phyloP scores from a whole-genome alignment of 2,888 invertebrate species.

The Drepana falcataria region DNA sequence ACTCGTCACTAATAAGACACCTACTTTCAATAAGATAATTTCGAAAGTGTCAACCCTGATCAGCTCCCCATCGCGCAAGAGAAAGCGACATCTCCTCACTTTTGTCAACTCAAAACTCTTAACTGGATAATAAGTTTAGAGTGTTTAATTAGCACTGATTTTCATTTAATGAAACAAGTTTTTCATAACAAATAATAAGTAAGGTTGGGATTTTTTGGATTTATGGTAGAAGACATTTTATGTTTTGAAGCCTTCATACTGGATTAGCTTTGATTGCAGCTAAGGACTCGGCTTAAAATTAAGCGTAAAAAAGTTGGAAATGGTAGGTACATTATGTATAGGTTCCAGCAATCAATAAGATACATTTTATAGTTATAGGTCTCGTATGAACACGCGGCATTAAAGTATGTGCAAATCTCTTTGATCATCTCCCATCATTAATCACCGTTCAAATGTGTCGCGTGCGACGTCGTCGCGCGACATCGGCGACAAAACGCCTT shows the following conservation, averaged over 20 bases:
- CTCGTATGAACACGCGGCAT: no score
- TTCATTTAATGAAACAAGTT: neutral
- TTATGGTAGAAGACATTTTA: neutral
- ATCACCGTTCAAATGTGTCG: constrained; percentile 16
- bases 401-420: neutral
- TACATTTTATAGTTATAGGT: no score
- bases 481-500: constrained; percentile 33
- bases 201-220: neutral
- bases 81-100: neutral
- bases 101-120: constrained; percentile 9
- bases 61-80: neutral
- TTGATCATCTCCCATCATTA: constrained; percentile 7
- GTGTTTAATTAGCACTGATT: constrained; percentile 1
- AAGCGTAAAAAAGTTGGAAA: no score
- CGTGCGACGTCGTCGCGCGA: constrained; percentile 20
- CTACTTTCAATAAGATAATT: no score
- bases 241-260: no score
- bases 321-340: no score
- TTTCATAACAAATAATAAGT: neutral
- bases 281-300: no score
- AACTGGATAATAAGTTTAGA: constrained; percentile 13
- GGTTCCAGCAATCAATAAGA: no score
- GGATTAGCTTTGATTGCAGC: no score
- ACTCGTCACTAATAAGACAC: no score
- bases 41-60: neutral